A percentile compares a stretch with the other conserved stretches of the same genome.
phyloP scores from a whole-genome alignment of 2,888 invertebrate species.

The Amblyjoppa proteus region DNA sequence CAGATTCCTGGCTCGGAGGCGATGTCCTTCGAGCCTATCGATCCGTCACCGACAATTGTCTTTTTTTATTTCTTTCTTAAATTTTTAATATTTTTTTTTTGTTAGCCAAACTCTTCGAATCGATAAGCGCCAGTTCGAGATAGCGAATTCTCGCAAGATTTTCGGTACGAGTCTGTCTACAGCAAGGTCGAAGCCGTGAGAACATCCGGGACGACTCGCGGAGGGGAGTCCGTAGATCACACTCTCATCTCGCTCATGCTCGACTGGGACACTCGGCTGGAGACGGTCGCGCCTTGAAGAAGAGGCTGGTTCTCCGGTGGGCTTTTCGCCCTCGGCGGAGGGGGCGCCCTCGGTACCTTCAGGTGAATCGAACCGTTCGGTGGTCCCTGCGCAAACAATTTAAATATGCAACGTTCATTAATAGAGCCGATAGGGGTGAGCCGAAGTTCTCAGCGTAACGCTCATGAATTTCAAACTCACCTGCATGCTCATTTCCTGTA shows the following conservation, averaged over 20 bases:
- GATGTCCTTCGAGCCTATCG: not conserved
- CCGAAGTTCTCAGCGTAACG: constrained; percentile 75
- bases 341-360: constrained; percentile 87
- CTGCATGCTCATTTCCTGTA: constrained; percentile 87
- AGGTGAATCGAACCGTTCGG: constrained; percentile 85
- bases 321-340: constrained; percentile 87
- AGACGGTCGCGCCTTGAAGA: constrained; percentile 85
- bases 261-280: constrained; percentile 91
- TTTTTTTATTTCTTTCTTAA: constrained; percentile 22
- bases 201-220: constrained; percentile 82
- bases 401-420: not conserved
- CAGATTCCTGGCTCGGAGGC: not conserved
- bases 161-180: constrained; percentile 69
- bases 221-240: constrained; percentile 88
- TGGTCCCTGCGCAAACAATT: constrained; percentile 78
- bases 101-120: constrained; percentile 26
- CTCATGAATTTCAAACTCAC: constrained; percentile 80
- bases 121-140: constrained; percentile 25
- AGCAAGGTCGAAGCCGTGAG: constrained; percentile 82
- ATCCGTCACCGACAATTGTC: not conserved
- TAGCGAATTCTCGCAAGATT: constrained; percentile 50
- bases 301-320: constrained; percentile 87
- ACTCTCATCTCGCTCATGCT: constrained; percentile 96
- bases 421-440: constrained; percentile 70
- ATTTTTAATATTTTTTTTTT: constrained; percentile 6